Conservation (phyloP, 1,140 invertebrate genomes). For the Drosophila lowei region DNA sequence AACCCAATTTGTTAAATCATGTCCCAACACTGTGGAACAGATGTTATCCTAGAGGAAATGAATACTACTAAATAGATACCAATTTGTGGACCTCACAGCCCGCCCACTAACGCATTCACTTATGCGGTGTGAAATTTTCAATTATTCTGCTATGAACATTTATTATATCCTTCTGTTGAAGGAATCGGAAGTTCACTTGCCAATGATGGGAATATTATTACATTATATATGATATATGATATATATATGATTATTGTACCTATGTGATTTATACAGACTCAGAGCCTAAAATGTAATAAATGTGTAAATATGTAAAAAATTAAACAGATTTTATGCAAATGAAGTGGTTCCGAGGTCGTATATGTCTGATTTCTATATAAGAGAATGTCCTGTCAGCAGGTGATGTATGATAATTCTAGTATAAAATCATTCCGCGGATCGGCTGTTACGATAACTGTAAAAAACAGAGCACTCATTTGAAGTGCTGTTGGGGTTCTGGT, state of each 20-base stretch:
- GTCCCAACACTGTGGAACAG: slow-evolving; percentile 66
- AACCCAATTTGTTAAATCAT: slow-evolving; percentile 70
- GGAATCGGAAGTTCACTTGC: slow-evolving; percentile 56
- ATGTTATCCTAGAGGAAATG: slow-evolving; percentile 74
- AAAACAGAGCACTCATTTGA: too few species aligned
- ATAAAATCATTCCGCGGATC: too few species aligned
- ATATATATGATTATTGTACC: too few species aligned
- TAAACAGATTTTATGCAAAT: background rate
- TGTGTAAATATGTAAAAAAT: background rate
- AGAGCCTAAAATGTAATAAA: background rate
- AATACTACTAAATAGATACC: slow-evolving; percentile 39
- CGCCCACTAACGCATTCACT: background rate
- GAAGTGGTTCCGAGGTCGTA: too few species aligned
- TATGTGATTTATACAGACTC: background rate
- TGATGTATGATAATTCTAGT: too few species aligned
- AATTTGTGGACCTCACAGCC: slow-evolving; percentile 25
- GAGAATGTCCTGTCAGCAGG: too few species aligned
- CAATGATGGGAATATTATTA: slow-evolving; percentile 24
- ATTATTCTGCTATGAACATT: slow-evolving; percentile 68
- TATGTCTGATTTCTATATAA: too few species aligned
- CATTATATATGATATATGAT: background rate
- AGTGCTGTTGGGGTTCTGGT: too few species aligned
- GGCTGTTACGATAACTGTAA: too few species aligned
- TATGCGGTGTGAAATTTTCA: slow-evolving; percentile 41
- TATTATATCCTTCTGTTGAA: slow-evolving; percentile 33